Base-by-base conservation (phyloP, 2,797 vertebrate species). In the Borostomias antarcticus region DNA sequence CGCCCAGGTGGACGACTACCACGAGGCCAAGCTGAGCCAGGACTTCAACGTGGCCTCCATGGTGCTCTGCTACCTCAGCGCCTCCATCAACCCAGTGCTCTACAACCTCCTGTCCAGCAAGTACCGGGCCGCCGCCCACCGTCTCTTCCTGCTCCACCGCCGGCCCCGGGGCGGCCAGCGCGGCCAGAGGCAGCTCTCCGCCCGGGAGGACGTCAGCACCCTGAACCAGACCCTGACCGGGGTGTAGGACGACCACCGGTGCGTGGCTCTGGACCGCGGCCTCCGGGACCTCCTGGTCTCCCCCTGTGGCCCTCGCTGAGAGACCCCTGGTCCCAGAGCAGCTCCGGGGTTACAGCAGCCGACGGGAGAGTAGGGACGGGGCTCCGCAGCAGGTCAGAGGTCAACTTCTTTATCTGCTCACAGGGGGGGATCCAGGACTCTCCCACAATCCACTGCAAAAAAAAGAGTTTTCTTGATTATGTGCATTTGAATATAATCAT, bases 101-200 rank as follows among this genome's bases (percentile, higher is more conserved):
- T 95, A 96, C 88, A 96, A 95, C 86, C 92, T 96, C 79, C 90
- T 96, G 86, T 96, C 93, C 0, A 88, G 89, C 79, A 94, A 95
- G 80, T 95, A 95, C 77, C 79, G 94, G 56, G 86, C 92, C 0
- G 95, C 94, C 0, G 92, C 93, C 77, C 89, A 81, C 40, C 93
- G 89, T 66, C 92, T 96, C 52, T 93, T 95, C 69, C 86, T 94
- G 68, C 68, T 90, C 10, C 76, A 77, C 2, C 81, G 50, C 47
- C 28, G 50, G 5, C 78, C 74, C 43, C 45, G 78, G 5, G 74
- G 51, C 4, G 69, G 64, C 53, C 65, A 26, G 32, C 75, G 52
- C 0, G 57, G 79, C 21, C 85, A 70, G 63, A 84, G 85, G 35
- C 86, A 86, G 69, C 81, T 90, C 64, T 84, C 69, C 0, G 79